Base-by-base conservation (phyloP, 2,113 vertebrate genomes). In the Acanthochromis polyacanthus region DNA sequence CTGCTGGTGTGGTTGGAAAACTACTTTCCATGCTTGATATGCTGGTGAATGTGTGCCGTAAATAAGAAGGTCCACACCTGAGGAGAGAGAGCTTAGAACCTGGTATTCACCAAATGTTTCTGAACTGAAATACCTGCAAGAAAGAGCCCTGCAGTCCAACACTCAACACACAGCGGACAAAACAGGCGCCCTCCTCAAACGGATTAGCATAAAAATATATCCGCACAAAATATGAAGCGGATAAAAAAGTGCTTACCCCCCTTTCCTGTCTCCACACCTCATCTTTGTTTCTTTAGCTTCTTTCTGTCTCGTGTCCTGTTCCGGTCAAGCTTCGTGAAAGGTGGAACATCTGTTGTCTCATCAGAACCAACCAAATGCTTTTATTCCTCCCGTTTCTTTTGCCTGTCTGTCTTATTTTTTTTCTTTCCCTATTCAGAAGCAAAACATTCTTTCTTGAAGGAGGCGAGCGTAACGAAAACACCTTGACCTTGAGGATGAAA, bases 401-500 rank as follows among this genome's bases (percentile, higher is more conserved):
- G 48, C 59, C 23, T 45, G 14, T 36, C 68, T 20, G 64, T 75
- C 69, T 73, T 80, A 38, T 86, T 80, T 82, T 14, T 43, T 43
- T 43, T 43, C 3, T 3, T 55, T 61, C 9, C 43, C 53, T 53
- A 83, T 88, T 86, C 71, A 81, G 32, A 36, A 79, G 67, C 70
- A 75, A 52, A 74, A 53, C 68, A 67, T 43, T 78, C 65, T 71
- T 63, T 38, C 63, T 73, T 67, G 71, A 51, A 50, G 40, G 64
- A 68, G 66, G 14, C 57, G 4, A 74, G 70, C 19, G 16, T 80
- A 65, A 67, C 84, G 79, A 88, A 88, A 87, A 78, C 73, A 72
- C 28, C 40, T 40, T 85, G 87, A 88, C 91, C 83, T 92, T 89
- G 85, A 83, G 61, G 67, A 81, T 79, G 62, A 90, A 88, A 85